Base-by-base conservation (phyloP, 2,797 vertebrate genomes). In the Pelobates cultripes region DNA sequence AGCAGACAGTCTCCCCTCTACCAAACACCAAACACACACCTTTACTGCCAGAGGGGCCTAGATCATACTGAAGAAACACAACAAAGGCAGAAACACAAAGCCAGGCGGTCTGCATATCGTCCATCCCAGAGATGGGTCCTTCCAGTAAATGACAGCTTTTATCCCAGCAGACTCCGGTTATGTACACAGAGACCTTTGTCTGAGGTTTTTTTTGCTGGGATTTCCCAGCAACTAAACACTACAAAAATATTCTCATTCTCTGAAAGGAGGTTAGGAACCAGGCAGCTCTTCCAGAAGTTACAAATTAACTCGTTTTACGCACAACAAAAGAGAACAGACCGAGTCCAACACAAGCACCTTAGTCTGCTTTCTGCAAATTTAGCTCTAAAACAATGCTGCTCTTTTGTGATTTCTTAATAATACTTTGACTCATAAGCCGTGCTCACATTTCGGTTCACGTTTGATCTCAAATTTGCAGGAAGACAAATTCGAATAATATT, bases 151-250 rank as follows among this genome's bases (percentile, higher is more conserved):
- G 75, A 55, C 44, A 8, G 43, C 70, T 6, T 15, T 15, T 40
- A 3, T 81, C 40, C 79, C 79, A 63, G 79, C 61, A 75, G 73
- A 43, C 79, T 4, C 8, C 6, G 8, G 4, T 67, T 44, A 10
- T 77, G 55, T 60, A 82, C 80, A 82, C 44, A 43, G 7, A 4
- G 13, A 17, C 44, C 75, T 82, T 82, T 82, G 80, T 82, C 80
- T 82, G 80, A 67, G 42, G 64, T 15, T 64, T 53, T 12, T 15
- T 64, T 53, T 12, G 60, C 13, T 14, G 81, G 75, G 70, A 83
- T 83, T 78, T 78, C 80, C 80, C 80, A 63, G 80, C 79, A 82
- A 78, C 69, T 67, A 47, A 82, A 72, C 66, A 64, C 41, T 53
- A 51, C 15, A 17, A 57, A 71, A 77, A 73, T 73, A 73, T 10